Percentiles rank a stretch among this genome's conserved stretches.
These are phyloP conservation scores for Pelosia muscerda DNA, from an alignment of 2,888 invertebrate species.

Conservation along the genomic window DNA sequence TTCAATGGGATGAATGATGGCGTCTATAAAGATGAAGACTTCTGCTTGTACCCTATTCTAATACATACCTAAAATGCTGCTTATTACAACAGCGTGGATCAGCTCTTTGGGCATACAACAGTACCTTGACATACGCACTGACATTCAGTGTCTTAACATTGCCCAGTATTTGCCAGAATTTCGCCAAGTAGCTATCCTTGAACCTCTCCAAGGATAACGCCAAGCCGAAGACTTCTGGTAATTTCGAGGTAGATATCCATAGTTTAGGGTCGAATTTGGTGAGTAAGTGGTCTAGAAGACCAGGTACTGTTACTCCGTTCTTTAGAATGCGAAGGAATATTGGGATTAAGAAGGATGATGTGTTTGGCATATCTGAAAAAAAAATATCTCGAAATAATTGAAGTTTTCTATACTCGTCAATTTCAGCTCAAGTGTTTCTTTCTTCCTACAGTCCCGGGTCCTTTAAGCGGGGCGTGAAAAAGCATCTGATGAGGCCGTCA, in stretches of 20 bases:
- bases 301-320: conserved; percentile 54
- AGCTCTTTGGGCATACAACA: conserved; percentile 59
- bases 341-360: conserved; percentile 18
- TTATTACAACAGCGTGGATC: conserved; percentile 58
- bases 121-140: conserved; percentile 58
- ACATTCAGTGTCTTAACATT: conserved; percentile 43
- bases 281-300: conserved; percentile 50
- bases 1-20: no score
- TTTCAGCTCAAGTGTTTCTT: no score
- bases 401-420: no score
- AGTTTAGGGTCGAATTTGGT: conserved; percentile 25
- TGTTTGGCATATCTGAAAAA: conserved; percentile 34
- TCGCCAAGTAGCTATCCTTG: conserved; percentile 36
- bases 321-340: conserved; percentile 40
- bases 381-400: neutral
- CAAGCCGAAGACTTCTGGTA: conserved; percentile 61
- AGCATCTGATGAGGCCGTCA: no score
- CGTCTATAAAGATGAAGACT: neutral
- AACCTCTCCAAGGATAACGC: conserved; percentile 30
- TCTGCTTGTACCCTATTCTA: neutral
- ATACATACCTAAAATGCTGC: conserved; percentile 61
- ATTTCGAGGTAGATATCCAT: conserved; percentile 32
- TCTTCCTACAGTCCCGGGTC: no score
- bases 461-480: no score
- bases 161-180: conserved; percentile 52